Percentiles rank a stretch among this genome's conserved stretches.
These are phyloP conservation scores for Myrmecobius fasciatus DNA, from an alignment of 2,113 vertebrate species.

Conservation along the genomic window DNA sequence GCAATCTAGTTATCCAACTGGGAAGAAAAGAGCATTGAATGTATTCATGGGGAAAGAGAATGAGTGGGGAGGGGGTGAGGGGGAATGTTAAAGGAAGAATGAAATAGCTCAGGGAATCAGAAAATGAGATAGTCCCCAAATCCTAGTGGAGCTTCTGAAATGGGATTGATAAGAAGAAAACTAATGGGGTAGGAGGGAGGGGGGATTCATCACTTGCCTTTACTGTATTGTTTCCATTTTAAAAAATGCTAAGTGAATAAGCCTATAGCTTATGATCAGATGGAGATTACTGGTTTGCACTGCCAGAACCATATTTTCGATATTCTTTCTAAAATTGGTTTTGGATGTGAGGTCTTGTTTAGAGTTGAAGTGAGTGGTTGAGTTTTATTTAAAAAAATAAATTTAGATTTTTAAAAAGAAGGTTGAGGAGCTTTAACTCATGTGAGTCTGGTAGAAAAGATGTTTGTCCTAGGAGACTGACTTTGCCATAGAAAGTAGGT, in stretches of 20 bases:
- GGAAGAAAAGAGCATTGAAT: constrained; percentile 52
- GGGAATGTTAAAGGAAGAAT: constrained; percentile 31
- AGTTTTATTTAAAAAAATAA: background rate
- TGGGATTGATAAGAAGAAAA: constrained; percentile 69
- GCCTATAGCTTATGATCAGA: constrained; percentile 65
- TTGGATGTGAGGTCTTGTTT: constrained; percentile 55
- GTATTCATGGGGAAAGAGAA: background rate
- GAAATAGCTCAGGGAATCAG: constrained; percentile 50
- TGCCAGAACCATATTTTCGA: constrained; percentile 55
- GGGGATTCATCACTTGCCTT: constrained; percentile 53
- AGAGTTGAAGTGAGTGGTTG: constrained; percentile 7
- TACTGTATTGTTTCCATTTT: constrained; percentile 48
- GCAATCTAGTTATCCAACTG: constrained; percentile 38
- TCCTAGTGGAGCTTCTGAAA: constrained; percentile 67
- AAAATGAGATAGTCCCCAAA: constrained; percentile 59
- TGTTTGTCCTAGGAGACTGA: background rate
- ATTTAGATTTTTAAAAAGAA: constrained; percentile 33
- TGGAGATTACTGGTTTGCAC: constrained; percentile 64
- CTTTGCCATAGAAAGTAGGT: background rate
- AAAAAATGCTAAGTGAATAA: constrained; percentile 51
- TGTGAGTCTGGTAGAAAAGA: constrained; percentile 1
- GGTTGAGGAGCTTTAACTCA: constrained; percentile 35
- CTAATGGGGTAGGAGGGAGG: background rate
- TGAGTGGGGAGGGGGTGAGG: background rate
- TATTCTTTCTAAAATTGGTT: constrained; percentile 37